These are phyloP conservation scores for Dromaius novaehollandiae DNA, from an alignment of 2,113 vertebrate species.

Conservation along the genomic window DNA sequence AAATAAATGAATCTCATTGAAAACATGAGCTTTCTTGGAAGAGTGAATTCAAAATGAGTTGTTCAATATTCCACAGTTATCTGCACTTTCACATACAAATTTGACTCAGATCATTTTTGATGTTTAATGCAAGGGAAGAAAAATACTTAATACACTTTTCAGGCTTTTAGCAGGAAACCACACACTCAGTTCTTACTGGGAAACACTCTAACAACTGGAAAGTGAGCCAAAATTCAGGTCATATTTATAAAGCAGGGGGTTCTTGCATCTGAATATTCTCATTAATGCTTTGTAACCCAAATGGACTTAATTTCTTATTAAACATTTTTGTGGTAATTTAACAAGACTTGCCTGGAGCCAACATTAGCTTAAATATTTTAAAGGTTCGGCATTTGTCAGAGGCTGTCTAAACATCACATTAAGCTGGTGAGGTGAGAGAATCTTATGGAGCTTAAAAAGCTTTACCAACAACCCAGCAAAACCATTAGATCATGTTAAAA, in stretches of 20 bases:
- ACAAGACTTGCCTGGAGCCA: conserved; percentile 36
- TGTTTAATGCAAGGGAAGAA: background rate
- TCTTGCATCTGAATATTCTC: conserved; percentile 14
- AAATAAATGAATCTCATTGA: conserved; percentile 9
- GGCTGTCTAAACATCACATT: conserved; percentile 11
- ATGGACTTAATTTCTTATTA: conserved; percentile 28
- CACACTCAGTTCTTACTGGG: background rate
- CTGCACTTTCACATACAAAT: background rate
- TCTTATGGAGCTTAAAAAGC: conserved; percentile 4
- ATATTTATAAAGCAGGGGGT: background rate
- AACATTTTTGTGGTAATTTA: conserved; percentile 34
- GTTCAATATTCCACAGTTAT: background rate
- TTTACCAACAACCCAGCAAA: background rate
- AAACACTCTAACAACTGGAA: background rate
- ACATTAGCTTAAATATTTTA: conserved; percentile 68
- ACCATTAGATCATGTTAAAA: background rate
- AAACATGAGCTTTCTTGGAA: conserved; percentile 19
- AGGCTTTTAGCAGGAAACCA: background rate
- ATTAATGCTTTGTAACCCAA: conserved; percentile 26
- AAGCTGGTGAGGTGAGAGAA: conserved; percentile 13
- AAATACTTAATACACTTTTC: background rate
- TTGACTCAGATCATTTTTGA: background rate
- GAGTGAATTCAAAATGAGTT: background rate
- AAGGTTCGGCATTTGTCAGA: conserved; percentile 46
- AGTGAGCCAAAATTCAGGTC: background rate